Conservation (phyloP, 2,888 invertebrate genomes). For the Agrilus mali region DNA sequence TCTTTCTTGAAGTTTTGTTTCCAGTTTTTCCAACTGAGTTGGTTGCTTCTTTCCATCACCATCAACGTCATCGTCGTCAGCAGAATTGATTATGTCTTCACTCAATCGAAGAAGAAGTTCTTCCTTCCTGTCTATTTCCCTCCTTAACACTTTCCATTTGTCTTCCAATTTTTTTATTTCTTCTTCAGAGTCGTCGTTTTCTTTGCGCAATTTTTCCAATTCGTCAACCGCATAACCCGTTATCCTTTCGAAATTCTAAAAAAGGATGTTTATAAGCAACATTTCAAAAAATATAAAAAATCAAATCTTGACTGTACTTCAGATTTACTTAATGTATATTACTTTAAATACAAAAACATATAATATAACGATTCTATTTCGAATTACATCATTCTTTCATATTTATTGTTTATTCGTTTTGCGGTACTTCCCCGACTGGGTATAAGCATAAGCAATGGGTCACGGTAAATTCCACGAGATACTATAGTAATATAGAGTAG, state of each 20-base stretch:
- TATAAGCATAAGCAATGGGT: too few species aligned
- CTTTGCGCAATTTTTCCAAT: slow-evolving; percentile 42
- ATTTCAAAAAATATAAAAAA: not conserved
- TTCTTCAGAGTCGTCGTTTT: slow-evolving; percentile 41
- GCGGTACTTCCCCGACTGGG: too few species aligned
- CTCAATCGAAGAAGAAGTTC: slow-evolving; percentile 41
- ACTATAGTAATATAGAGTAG: too few species aligned
- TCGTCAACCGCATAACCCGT: slow-evolving; percentile 21
- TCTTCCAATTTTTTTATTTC: slow-evolving; percentile 39
- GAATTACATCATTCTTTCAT: too few species aligned
- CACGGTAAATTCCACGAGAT: too few species aligned
- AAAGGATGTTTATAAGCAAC: not conserved
- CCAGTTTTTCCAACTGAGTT: slow-evolving; percentile 47
- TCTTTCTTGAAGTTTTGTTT: slow-evolving; percentile 46
- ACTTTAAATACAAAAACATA: too few species aligned
- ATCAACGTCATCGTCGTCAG: slow-evolving; percentile 7
- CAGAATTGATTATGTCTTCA: slow-evolving; percentile 25
- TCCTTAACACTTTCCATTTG: slow-evolving; percentile 41
- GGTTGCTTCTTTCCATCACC: slow-evolving; percentile 4
- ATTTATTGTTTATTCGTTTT: too few species aligned
- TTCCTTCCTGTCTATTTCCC: slow-evolving; percentile 43
- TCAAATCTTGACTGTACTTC: too few species aligned
- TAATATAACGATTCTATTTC: too few species aligned
- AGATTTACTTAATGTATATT: too few species aligned
- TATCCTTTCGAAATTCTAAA: slow-evolving; percentile 15